These are phyloP conservation scores for Pogoniulus pusillus DNA, from an alignment of 2,797 vertebrate genomes.

Conservation along the genomic window DNA sequence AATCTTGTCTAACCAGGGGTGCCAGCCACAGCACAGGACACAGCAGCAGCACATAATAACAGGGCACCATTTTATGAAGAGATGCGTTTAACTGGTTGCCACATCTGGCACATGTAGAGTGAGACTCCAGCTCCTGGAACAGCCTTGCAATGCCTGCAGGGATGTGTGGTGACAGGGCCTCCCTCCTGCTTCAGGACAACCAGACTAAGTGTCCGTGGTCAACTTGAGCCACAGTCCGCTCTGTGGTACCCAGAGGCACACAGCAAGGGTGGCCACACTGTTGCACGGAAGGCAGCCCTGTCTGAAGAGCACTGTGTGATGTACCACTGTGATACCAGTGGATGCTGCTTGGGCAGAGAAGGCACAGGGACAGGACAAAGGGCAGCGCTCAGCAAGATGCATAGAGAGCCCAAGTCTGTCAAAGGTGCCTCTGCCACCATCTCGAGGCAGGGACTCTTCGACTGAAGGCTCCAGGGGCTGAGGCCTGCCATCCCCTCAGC, in stretches of 20 bases:
- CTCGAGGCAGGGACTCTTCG: neutral
- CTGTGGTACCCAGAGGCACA: neutral
- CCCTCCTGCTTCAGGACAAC: neutral
- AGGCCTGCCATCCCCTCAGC: neutral
- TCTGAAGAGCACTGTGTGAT: rapidly evolving
- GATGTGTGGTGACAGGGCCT: neutral
- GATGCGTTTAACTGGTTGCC: neutral
- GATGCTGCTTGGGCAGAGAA: neutral
- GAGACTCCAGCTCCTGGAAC: neutral
- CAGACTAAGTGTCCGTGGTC: neutral
- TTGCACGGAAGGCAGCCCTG: neutral
- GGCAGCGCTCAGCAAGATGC: rapidly evolving
- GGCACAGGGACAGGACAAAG: neutral
- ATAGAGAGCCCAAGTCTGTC: rapidly evolving
- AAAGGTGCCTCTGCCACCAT: neutral
- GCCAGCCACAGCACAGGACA: neutral
- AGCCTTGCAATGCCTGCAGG: neutral
- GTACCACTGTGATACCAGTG: rapidly evolving
- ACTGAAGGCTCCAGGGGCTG: neutral
- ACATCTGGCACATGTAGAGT: neutral
- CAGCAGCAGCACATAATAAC: neutral
- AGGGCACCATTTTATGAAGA: neutral
- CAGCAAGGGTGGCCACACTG: rapidly evolving
- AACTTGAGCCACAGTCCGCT: neutral
- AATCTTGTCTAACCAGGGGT: slow-evolving; percentile 32